Evolutionary conservation across 2,113 vertebrate species (phyloP).

Genomic region (Scomber colias): DNA sequence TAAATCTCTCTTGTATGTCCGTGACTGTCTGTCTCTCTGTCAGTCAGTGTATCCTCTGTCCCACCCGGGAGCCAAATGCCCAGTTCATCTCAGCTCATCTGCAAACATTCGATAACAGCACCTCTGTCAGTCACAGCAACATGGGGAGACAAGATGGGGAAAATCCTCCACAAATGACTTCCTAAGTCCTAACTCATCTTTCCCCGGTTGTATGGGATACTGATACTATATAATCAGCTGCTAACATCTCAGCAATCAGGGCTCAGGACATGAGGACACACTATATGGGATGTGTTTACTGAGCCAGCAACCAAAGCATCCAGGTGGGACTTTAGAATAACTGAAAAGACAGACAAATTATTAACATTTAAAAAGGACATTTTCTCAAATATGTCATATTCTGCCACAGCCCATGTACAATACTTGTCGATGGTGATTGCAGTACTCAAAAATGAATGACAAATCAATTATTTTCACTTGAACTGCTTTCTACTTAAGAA

Average conservation of each 20-base stretch:
- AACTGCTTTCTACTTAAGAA: no score
- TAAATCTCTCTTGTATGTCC: not conserved
- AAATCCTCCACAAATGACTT: constrained; percentile 44
- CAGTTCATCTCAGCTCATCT: constrained; percentile 43
- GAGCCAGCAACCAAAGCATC: not conserved
- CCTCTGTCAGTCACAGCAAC: not conserved
- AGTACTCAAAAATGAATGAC: no score
- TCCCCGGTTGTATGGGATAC: not conserved
- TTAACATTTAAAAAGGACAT: no score
- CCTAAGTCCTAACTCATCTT: constrained; percentile 26
- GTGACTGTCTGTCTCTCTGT: not conserved
- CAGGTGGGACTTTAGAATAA: no score
- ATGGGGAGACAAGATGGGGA: not conserved
- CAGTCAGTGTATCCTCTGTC: constrained; percentile 2
- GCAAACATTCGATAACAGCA: constrained; percentile 19
- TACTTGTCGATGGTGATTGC: no score
- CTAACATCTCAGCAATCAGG: constrained; percentile 31
- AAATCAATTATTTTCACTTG: no score
- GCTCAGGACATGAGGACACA: not conserved
- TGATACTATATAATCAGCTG: constrained; percentile 11
- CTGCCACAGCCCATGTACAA: no score
- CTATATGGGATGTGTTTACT: not conserved
- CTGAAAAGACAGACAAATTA: no score
- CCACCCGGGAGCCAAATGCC: constrained; percentile 17
- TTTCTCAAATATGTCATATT: no score